Conservation (phyloP, 2,797 vertebrate genomes). For the Todus mexicanus region DNA sequence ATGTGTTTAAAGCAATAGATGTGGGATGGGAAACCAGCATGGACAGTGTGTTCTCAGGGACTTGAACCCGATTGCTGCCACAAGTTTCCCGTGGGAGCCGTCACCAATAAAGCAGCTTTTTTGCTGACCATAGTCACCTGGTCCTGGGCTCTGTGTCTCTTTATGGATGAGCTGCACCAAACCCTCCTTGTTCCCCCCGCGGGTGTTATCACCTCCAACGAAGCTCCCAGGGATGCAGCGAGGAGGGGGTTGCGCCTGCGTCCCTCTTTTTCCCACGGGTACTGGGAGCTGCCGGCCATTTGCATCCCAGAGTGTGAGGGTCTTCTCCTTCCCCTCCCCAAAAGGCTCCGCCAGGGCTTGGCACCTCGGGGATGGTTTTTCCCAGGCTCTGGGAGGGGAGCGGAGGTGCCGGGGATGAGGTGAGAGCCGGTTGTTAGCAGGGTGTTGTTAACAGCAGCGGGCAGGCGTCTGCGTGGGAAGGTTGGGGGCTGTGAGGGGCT, state of each 20-base stretch:
- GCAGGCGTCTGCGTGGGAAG: conserved; percentile 53
- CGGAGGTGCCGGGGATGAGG: not conserved
- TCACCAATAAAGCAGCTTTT: conserved; percentile 89
- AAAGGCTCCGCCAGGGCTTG: not conserved
- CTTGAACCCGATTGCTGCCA: conserved; percentile 82
- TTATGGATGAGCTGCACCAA: not conserved
- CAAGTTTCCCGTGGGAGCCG: conserved; percentile 76
- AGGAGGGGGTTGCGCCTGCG: not conserved
- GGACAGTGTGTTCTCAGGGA: conserved; percentile 89
- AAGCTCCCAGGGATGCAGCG: not conserved
- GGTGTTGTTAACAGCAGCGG: conserved; percentile 24
- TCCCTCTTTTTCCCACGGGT: conserved; percentile 58
- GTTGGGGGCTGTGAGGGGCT: not conserved
- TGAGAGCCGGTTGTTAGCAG: conserved; percentile 49
- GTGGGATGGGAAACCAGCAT: conserved; percentile 61
- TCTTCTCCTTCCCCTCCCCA: conserved; percentile 13
- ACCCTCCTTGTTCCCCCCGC: not conserved
- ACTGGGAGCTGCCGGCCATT: not conserved
- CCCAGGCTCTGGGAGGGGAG: conserved; percentile 37
- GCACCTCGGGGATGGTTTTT: not conserved
- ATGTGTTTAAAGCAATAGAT: conserved; percentile 50
- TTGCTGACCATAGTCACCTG: conserved; percentile 75
- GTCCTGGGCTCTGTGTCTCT: conserved; percentile 17
- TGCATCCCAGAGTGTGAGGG: not conserved
- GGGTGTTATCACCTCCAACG: not conserved